Percentiles rank a stretch among this genome's conserved stretches.
Evolutionary conservation across 2,797 vertebrate species (phyloP).

Genomic region (Fringilla coelebs): DNA sequence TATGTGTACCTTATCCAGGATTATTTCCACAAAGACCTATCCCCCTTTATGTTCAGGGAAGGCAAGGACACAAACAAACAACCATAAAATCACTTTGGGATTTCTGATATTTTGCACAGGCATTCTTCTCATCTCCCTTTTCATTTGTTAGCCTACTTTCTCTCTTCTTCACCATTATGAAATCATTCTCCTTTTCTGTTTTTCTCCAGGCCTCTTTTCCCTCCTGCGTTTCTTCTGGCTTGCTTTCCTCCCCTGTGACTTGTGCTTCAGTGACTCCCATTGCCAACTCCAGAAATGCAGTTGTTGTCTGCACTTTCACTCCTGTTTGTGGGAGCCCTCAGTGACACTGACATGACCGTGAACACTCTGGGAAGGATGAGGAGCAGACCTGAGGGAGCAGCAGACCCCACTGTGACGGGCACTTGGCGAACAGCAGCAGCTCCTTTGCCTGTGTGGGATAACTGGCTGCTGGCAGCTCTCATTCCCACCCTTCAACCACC

Average conservation of each 20-base stretch:
- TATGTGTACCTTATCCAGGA: not conserved
- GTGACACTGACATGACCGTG: not conserved
- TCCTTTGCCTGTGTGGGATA: not conserved
- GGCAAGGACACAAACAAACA: not conserved
- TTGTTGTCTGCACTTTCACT: not conserved
- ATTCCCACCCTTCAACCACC: not conserved
- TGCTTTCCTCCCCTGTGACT: not conserved
- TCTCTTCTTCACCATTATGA: not conserved
- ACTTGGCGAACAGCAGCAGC: rapidly evolving
- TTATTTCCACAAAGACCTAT: not conserved
- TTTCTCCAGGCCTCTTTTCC: not conserved
- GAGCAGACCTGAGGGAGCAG: not conserved
- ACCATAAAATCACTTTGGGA: not conserved
- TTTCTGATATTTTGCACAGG: not conserved
- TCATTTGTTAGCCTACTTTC: not conserved
- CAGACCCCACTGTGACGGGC: not conserved
- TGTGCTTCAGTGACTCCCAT: not conserved
- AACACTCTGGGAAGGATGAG: rapidly evolving
- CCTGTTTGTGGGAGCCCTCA: not conserved
- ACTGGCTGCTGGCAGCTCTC: not conserved
- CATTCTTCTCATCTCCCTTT: not conserved
- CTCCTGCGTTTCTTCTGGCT: not conserved
- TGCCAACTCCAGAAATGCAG: not conserved
- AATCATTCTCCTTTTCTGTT: not conserved
- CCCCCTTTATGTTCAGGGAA: not conserved